Conservation (phyloP, 2,888 invertebrate genomes). For the Clistopyga incitator region DNA sequence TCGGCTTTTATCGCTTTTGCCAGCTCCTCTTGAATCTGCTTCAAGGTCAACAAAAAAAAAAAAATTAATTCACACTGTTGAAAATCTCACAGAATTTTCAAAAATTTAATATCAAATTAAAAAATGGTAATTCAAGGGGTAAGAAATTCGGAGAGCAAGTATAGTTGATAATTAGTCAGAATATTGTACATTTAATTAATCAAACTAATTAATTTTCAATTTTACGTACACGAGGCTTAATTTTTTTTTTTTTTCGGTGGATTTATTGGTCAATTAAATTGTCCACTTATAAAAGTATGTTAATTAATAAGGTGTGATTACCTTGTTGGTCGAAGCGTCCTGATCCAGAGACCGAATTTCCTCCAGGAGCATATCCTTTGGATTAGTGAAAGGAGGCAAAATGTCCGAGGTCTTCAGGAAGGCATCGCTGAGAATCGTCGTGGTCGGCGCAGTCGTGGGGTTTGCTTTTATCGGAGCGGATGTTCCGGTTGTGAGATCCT, state of each 20-base stretch:
- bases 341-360: constrained; percentile 78
- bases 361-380: constrained; percentile 76
- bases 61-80: not conserved
- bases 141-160: no score
- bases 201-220: no score
- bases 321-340: constrained; percentile 69
- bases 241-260: no score
- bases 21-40: constrained; percentile 78
- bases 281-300: no score
- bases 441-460: not conserved
- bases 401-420: constrained; percentile 50
- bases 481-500: not conserved
- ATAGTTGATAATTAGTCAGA: no score
- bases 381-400: constrained; percentile 69
- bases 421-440: constrained; percentile 16
- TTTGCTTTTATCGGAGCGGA: constrained; percentile 23
- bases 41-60: constrained; percentile 9
- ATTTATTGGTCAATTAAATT: no score
- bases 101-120: no score
- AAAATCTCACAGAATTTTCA: not conserved
- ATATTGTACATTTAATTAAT: no score
- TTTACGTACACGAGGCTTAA: no score
- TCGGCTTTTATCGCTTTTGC: constrained; percentile 78
- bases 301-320: not conserved
- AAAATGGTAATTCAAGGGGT: no score